A percentile compares a stretch with the other conserved stretches of the same genome.
Evolutionary conservation across 1,140 invertebrate species (phyloP).

Genomic region (Listronotus bonariensis): DNA sequence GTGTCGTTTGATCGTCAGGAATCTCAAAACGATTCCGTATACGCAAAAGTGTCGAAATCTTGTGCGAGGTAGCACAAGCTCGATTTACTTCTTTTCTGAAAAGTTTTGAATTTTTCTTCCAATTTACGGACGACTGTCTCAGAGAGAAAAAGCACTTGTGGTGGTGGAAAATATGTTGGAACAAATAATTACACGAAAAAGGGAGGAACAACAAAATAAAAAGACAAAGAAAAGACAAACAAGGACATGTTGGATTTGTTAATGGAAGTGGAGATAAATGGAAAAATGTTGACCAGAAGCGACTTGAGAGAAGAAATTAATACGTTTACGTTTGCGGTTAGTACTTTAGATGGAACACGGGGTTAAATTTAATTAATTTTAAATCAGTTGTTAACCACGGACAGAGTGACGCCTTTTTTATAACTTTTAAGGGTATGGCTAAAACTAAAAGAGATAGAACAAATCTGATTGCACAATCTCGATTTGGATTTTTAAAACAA

Average conservation of each 20-base stretch:
- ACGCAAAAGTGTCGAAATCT: conserved; percentile 14
- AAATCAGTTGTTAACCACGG: not conserved
- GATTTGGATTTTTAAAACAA: no score
- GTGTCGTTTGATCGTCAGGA: not conserved
- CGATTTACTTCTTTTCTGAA: conserved; percentile 11
- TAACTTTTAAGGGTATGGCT: no score
- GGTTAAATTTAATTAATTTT: not conserved
- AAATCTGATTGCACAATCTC: no score
- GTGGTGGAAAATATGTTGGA: conserved; percentile 17
- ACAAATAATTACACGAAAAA: conserved; percentile 18
- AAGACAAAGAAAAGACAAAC: not conserved
- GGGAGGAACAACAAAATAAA: not conserved
- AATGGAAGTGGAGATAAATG: conserved; percentile 26
- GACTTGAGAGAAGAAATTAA: conserved; percentile 32
- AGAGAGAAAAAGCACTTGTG: conserved; percentile 14
- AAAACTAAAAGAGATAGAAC: no score
- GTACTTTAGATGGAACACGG: not conserved
- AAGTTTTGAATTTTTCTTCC: conserved; percentile 20
- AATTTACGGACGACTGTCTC: conserved; percentile 14
- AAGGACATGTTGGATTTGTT: conserved; percentile 26
- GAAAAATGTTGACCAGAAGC: conserved; percentile 9
- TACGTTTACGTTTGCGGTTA: conserved; percentile 30
- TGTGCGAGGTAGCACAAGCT: conserved; percentile 20
- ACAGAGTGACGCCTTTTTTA: no score
- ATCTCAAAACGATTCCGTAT: conserved; percentile 1